phyloP scores from a whole-genome alignment of 2,113 vertebrate genomes.

The Cnemophilus loriae region DNA sequence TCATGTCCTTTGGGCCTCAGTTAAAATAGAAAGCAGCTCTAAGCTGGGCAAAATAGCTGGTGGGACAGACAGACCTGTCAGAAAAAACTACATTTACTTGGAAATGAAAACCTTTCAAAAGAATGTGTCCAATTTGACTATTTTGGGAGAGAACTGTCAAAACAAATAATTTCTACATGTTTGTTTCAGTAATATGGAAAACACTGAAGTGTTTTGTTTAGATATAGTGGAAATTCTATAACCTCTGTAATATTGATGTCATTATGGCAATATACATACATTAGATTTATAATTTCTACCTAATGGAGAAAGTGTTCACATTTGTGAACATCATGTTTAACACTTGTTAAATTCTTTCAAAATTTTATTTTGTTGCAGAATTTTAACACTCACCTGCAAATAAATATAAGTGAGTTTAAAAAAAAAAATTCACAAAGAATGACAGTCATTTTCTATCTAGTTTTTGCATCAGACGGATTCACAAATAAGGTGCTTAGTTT shows the following conservation, averaged over 20 bases:
- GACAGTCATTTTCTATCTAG: background rate
- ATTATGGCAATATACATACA: background rate
- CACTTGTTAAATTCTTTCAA: background rate
- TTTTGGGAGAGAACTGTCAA: background rate
- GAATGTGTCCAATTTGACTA: background rate
- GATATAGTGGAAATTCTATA: background rate
- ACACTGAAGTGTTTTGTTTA: background rate
- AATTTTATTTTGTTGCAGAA: background rate
- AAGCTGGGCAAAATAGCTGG: background rate
- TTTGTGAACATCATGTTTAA: background rate
- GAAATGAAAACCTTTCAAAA: background rate
- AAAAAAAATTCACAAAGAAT: background rate
- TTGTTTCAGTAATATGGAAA: background rate
- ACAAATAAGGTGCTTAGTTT: background rate
- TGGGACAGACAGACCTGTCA: background rate
- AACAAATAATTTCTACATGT: background rate
- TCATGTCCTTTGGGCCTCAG: background rate
- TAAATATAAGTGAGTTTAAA: background rate
- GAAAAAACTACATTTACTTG: background rate
- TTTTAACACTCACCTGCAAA: background rate
- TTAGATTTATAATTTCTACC: background rate
- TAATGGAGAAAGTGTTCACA: background rate
- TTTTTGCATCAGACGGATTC: background rate
- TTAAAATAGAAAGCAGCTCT: background rate
- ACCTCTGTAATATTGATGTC: background rate